Evolutionary conservation across 2,113 vertebrate species (phyloP).

Genomic region (Leptodactylus fuscus): DNA sequence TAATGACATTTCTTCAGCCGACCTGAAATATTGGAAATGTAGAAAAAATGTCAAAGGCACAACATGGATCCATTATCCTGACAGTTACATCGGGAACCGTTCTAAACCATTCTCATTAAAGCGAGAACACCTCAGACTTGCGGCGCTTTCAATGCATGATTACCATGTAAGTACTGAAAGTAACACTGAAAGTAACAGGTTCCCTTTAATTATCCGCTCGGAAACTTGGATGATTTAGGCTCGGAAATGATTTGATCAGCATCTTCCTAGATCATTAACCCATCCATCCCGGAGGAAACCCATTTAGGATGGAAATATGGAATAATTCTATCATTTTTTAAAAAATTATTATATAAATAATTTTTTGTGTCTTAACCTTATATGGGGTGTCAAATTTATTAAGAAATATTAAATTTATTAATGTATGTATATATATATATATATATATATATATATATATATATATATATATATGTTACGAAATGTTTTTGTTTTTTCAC

Average conservation of each 20-base stretch:
- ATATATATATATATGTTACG: too few relatives aligned
- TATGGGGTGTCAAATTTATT: too few relatives aligned
- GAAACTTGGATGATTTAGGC: conserved; percentile 55
- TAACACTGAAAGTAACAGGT: conserved; percentile 63
- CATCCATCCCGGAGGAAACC: background rate
- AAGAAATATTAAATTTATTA: too few relatives aligned
- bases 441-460: too few relatives aligned
- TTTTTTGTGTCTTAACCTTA: too few relatives aligned
- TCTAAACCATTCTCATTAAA: conserved; percentile 67
- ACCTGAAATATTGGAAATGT: conserved; percentile 55
- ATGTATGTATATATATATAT: too few relatives aligned
- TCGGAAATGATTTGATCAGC: conserved; percentile 1
- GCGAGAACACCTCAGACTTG: conserved; percentile 67
- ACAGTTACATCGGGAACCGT: conserved; percentile 66
- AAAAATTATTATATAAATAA: too few relatives aligned
- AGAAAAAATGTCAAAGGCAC: conserved; percentile 63
- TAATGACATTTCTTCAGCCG: conserved; percentile 66
- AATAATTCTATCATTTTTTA: too few relatives aligned
- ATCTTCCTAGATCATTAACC: conserved; percentile 41
- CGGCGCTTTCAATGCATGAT: conserved; percentile 56
- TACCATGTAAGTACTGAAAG: conserved; percentile 60
- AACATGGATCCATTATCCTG: conserved; percentile 69
- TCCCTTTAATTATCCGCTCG: conserved; percentile 65
- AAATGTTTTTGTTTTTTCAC: too few relatives aligned
- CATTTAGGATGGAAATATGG: too few relatives aligned